phyloP scores from a whole-genome alignment of 2,888 invertebrate species.

The Sipha maydis region DNA sequence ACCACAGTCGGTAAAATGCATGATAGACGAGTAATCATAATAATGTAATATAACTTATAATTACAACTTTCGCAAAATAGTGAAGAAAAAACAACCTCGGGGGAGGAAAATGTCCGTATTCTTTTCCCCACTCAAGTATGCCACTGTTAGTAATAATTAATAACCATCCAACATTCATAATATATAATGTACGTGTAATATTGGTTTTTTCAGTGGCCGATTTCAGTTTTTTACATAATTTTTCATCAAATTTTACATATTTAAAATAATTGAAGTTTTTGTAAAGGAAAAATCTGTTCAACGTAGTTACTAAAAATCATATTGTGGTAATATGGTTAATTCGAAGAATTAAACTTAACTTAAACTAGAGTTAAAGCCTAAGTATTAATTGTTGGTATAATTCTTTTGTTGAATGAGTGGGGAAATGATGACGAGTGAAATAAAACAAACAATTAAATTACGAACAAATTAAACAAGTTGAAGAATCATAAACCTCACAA shows the following conservation, averaged over 20 bases:
- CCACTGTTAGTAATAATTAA: too few relatives aligned
- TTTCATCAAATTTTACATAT: background rate
- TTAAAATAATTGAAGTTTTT: background rate
- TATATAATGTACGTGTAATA: too few relatives aligned
- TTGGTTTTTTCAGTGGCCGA: too few relatives aligned
- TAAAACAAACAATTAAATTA: slow-evolving; percentile 34
- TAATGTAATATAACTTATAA: too few relatives aligned
- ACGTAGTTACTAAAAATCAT: background rate
- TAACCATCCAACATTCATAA: too few relatives aligned
- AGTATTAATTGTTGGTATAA: slow-evolving; percentile 2
- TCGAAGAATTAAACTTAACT: background rate
- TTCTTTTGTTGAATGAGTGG: background rate
- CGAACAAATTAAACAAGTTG: slow-evolving; percentile 34
- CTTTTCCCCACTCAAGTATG: too few relatives aligned
- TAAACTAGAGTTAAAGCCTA: background rate
- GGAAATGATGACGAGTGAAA: background rate
- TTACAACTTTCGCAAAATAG: too few relatives aligned
- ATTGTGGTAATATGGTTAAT: background rate
- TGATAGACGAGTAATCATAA: too few relatives aligned
- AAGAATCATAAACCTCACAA: slow-evolving; percentile 14
- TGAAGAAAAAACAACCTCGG: too few relatives aligned
- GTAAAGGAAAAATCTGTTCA: background rate
- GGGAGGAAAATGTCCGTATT: too few relatives aligned
- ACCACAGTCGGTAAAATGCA: too few relatives aligned
- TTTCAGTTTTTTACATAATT: background rate